Evolutionary conservation across 2,113 vertebrate species (phyloP).

Genomic region (Micronycteris hirsuta): DNA sequence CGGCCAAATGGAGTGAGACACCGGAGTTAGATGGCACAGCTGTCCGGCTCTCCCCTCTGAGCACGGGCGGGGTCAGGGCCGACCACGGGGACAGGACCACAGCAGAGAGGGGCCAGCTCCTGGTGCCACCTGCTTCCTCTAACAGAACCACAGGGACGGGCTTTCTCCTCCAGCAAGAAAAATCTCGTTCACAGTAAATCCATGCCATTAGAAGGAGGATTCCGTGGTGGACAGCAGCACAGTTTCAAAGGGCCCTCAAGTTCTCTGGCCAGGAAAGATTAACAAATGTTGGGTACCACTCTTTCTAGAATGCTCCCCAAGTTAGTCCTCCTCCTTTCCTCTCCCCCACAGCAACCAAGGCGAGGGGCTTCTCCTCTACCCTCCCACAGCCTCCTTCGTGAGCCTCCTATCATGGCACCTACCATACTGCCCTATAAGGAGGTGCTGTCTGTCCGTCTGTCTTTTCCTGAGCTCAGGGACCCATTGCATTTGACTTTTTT

Average conservation of each 20-base stretch:
- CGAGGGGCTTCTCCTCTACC: not conserved
- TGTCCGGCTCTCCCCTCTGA: not conserved
- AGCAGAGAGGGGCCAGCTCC: accelerated
- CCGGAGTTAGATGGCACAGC: not conserved
- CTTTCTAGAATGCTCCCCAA: not conserved
- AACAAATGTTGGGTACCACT: not conserved
- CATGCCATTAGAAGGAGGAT: accelerated
- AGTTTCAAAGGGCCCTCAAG: not conserved
- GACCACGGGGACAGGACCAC: accelerated
- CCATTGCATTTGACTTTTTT: not conserved
- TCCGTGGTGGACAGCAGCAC: not conserved
- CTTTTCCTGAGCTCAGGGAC: not conserved
- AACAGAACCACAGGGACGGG: not conserved
- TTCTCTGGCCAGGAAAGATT: not conserved
- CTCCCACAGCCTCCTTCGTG: not conserved
- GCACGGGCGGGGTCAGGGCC: accelerated
- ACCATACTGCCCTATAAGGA: too few relatives aligned
- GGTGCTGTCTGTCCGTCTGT: not conserved
- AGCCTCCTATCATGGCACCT: not conserved
- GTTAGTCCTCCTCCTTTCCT: too few relatives aligned
- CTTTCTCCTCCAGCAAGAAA: not conserved
- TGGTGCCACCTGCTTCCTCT: not conserved
- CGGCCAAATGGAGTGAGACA: not conserved
- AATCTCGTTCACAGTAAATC: accelerated
- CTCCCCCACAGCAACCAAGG: not conserved